Evolutionary conservation across 2,797 vertebrate species (phyloP).

Genomic region (Coccyzus lansbergi): DNA sequence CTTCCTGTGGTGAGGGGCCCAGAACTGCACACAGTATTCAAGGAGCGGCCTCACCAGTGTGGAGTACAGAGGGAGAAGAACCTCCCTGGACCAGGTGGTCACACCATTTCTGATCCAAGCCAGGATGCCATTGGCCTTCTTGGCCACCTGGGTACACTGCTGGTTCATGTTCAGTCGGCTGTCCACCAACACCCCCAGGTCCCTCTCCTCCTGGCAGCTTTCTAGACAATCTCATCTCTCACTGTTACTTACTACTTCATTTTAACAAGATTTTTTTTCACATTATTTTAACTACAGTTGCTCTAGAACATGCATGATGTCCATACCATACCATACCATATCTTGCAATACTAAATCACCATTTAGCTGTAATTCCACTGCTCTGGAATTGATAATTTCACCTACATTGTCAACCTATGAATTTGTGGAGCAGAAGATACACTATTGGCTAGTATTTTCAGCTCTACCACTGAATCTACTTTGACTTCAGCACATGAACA

Average conservation of each 20-base stretch:
- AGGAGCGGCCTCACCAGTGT: too few species aligned
- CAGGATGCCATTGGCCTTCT: too few species aligned
- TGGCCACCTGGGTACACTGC: too few species aligned
- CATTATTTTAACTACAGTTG: not conserved
- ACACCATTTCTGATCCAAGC: too few species aligned
- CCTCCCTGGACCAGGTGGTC: too few species aligned
- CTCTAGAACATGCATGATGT: not conserved
- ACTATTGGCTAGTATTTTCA: not conserved
- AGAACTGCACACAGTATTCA: too few species aligned
- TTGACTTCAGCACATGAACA: not conserved
- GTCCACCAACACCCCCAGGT: too few species aligned
- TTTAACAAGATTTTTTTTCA: not conserved
- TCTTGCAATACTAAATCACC: not conserved
- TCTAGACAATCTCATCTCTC: too few species aligned
- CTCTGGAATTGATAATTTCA: not conserved
- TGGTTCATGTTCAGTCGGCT: too few species aligned
- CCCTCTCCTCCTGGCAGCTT: too few species aligned
- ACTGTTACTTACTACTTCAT: not conserved
- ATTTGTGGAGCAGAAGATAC: not conserved
- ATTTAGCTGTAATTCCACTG: not conserved
- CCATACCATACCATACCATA: fast-evolving
- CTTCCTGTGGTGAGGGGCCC: too few species aligned
- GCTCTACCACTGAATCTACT: not conserved
- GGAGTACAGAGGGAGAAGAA: too few species aligned
- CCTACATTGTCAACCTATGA: not conserved